Conservation (phyloP, 2,113 vertebrate genomes). For the Mobula birostris region DNA sequence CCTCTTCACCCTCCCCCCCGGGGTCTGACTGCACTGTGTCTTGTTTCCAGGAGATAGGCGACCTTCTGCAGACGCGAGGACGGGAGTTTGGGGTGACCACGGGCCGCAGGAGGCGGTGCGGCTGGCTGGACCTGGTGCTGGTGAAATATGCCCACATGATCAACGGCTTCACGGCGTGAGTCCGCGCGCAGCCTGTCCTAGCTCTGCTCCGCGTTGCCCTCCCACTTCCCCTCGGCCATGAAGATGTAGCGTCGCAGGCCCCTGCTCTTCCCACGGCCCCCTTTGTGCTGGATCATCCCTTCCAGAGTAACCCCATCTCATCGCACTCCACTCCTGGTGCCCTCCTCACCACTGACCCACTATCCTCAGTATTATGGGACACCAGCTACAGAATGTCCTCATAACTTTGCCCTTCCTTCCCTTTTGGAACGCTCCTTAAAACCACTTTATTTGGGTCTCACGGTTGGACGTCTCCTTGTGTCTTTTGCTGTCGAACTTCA, state of each 20-base stretch:
- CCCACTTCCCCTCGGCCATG: neutral
- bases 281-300: neutral
- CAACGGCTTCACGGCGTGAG: conserved; percentile 71
- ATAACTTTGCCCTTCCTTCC: too few species aligned
- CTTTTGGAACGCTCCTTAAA: too few species aligned
- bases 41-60: conserved; percentile 45
- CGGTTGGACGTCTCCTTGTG: neutral
- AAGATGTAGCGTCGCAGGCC: neutral
- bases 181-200: too few species aligned
- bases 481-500: neutral
- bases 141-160: conserved; percentile 74
- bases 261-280: neutral
- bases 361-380: too few species aligned
- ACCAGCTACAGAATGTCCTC: too few species aligned
- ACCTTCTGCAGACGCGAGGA: conserved; percentile 58
- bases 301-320: neutral
- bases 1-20: too few species aligned
- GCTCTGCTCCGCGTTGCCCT: neutral
- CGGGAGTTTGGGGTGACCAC: conserved; percentile 69
- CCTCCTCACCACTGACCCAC: too few species aligned
- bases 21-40: neutral
- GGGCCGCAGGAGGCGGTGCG: conserved; percentile 47
- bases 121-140: conserved; percentile 69
- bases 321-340: too few species aligned
- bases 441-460: neutral